Evolutionary conservation across 2,888 invertebrate genomes (phyloP).

Genomic region (Brachycybe producta): DNA sequence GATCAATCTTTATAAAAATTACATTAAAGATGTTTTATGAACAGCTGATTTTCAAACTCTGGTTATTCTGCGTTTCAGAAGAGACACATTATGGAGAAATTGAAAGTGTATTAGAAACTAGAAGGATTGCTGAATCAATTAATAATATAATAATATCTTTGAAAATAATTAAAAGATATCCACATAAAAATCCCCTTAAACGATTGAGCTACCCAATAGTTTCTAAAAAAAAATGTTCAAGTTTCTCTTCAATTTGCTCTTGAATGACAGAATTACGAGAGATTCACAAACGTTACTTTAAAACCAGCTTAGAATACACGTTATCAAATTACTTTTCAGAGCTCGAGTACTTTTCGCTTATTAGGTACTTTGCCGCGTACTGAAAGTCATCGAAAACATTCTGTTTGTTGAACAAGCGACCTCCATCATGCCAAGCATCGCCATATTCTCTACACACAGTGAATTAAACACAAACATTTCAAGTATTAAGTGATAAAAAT

Average conservation of each 20-base stretch:
- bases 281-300: no score
- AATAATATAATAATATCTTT: not conserved
- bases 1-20: conserved; percentile 43
- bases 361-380: conserved; percentile 75
- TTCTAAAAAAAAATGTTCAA: no score
- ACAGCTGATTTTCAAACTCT: no score
- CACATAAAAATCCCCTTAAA: no score
- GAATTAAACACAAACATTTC: conserved; percentile 11
- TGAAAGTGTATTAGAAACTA: no score
- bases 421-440: conserved; percentile 91
- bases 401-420: conserved; percentile 81
- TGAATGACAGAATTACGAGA: not conserved
- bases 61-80: no score
- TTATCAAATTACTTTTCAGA: conserved; percentile 48
- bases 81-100: no score
- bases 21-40: no score
- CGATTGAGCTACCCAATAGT: no score
- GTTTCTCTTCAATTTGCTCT: not conserved
- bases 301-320: no score
- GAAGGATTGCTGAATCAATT: no score
- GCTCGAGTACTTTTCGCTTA: conserved; percentile 62
- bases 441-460: conserved; percentile 70
- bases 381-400: conserved; percentile 97
- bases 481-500: not conserved
- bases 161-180: not conserved